Conservation (phyloP, 2,888 invertebrate genomes). For the Nasonia oneida region DNA sequence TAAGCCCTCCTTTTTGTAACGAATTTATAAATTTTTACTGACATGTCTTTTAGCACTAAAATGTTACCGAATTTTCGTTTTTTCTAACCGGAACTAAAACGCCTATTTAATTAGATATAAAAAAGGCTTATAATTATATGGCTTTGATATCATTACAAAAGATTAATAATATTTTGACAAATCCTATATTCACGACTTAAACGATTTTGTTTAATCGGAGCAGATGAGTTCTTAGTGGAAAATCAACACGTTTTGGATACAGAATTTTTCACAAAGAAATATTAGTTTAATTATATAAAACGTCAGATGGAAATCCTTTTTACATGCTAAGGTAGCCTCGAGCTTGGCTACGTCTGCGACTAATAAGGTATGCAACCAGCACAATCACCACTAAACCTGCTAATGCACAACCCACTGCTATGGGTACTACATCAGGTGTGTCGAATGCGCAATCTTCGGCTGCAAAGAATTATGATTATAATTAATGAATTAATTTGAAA, state of each 20-base stretch:
- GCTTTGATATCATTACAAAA: constrained; percentile 50
- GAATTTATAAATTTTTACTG: constrained; percentile 6
- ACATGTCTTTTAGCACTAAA: neutral
- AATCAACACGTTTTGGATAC: constrained; percentile 53
- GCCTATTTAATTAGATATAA: constrained; percentile 40
- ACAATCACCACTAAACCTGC: constrained; percentile 94
- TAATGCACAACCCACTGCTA: constrained; percentile 96
- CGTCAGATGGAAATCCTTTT: constrained; percentile 64
- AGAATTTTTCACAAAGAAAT: constrained; percentile 58
- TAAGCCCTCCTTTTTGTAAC: constrained; percentile 26
- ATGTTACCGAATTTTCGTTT: constrained; percentile 9
- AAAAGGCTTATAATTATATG: constrained; percentile 55
- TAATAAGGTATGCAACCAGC: constrained; percentile 94
- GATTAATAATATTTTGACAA: constrained; percentile 49
- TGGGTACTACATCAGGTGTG: constrained; percentile 95
- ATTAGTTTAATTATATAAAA: constrained; percentile 59
- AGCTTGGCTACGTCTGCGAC: constrained; percentile 90
- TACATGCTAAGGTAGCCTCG: constrained; percentile 94
- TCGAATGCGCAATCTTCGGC: constrained; percentile 87
- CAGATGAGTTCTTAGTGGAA: constrained; percentile 51
- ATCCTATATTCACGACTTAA: constrained; percentile 40
- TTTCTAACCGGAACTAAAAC: constrained; percentile 48
- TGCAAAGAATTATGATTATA: constrained; percentile 75
- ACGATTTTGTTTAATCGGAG: constrained; percentile 47
- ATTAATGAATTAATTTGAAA: neutral